Base-by-base conservation (phyloP, 35 echinoderm and acorn worm species). In the Nesometra sesokonis region DNA sequence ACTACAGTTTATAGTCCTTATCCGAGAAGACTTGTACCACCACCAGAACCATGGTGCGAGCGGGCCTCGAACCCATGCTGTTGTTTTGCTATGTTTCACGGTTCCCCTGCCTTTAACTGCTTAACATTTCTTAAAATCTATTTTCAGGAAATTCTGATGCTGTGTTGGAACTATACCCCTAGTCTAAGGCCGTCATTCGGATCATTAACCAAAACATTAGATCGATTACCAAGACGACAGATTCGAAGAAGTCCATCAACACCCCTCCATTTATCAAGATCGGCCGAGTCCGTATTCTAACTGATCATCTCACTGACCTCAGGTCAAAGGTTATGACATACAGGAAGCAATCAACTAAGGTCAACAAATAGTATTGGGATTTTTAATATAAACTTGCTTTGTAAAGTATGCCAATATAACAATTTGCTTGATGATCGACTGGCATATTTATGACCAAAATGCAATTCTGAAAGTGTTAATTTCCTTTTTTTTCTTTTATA, bases 231-330 rank as follows among this genome's bases (percentile, higher is more conserved):
- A n/a, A 79, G 89, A 35, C 85, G 82, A 5, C 78, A 83, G n/a
- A 84, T 97, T 76, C 86, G 88, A 77, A 86, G 95, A n/a, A 97
- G 95, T 77, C 95, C 95, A 32, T 97, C 95, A 27, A 91, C 93
- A 67, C 95, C 95, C 3, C 81, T 97, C 0, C 95, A 97, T 80
- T 57, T 97, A 23, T 97, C 95, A n/a, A 79, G 95, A 46, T 97
- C 95, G 8, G 95, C 95, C 5, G 95, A 97, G 85, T 97, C 95
- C 19, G 89, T 97, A 34, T 93, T 97, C 52, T 67, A 67, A 27
- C 11, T 67, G 52, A 7, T 43, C 4, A 4, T 7, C 4, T 43
- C 38, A 15, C 4, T 15, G 38, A 43, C 38, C 52, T 67, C 2
- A 27, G 2, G 9, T 67, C 21, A 27, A 11, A 67, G 21, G 23